Percentiles rank a stretch among this genome's conserved stretches.
Conservation (phyloP, 35 echinoderm and acorn worm genomes). For the Patiria miniata region DNA sequence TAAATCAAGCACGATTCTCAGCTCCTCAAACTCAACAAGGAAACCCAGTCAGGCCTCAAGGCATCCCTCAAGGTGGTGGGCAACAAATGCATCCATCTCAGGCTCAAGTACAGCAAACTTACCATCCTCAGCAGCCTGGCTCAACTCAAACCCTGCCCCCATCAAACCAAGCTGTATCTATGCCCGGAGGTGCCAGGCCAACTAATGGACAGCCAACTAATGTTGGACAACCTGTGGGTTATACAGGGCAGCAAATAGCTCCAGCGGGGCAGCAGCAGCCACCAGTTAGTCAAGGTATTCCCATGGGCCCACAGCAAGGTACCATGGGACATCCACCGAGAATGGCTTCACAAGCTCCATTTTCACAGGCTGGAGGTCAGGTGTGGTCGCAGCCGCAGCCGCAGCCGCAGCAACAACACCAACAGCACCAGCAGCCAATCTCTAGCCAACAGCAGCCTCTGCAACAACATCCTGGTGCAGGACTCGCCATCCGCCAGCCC, state of each 20-base stretch:
- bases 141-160: not conserved
- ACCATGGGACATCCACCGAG: not conserved
- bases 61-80: not conserved
- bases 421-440: constrained; percentile 15
- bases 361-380: constrained; percentile 4
- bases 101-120: constrained; percentile 9
- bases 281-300: not conserved
- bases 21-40: not conserved
- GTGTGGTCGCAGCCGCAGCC: not conserved
- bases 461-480: not conserved
- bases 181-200: not conserved
- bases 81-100: constrained; percentile 28
- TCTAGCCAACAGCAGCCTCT: not conserved
- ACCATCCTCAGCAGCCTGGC: not conserved
- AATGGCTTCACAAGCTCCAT: not conserved
- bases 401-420: not conserved
- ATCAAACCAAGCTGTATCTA: not conserved
- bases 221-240: not conserved
- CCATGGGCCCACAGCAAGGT: not conserved
- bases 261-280: too few species aligned
- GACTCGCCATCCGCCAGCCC: not conserved
- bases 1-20: not conserved
- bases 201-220: not conserved
- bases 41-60: constrained; percentile 7
- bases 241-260: not conserved